Conservation (phyloP, 2,797 vertebrate species). For the Anabas testudineus region DNA sequence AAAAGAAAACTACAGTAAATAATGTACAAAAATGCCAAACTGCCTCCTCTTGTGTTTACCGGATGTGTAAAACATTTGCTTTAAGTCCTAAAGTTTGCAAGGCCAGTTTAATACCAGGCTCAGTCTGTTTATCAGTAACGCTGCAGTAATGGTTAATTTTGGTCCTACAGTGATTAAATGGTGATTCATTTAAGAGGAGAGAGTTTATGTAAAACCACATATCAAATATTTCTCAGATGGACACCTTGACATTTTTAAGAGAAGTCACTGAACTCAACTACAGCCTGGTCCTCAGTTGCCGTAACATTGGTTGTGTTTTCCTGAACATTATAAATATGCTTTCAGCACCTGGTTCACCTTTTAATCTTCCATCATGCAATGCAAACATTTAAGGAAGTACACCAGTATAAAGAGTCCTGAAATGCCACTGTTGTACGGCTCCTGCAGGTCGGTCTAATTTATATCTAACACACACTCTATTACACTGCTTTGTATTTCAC, state of each 20-base stretch:
- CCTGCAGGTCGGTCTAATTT: too few species aligned
- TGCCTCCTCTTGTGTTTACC: too few species aligned
- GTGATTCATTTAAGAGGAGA: not conserved
- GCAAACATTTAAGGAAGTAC: not conserved
- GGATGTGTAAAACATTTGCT: too few species aligned
- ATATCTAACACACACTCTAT: too few species aligned
- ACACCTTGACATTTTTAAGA: not conserved
- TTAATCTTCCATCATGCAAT: fast-evolving
- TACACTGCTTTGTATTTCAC: too few species aligned
- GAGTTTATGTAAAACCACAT: not conserved
- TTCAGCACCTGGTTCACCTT: slow-evolving; percentile 10
- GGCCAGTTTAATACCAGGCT: too few species aligned
- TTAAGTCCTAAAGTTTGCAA: too few species aligned
- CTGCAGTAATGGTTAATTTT: not conserved
- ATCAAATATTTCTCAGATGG: not conserved
- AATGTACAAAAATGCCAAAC: too few species aligned
- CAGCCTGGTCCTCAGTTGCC: not conserved
- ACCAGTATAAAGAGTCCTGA: too few species aligned
- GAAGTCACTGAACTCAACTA: not conserved
- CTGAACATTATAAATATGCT: not conserved
- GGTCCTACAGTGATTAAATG: not conserved
- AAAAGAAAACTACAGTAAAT: too few species aligned
- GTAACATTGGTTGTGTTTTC: not conserved
- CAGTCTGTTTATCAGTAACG: too few species aligned
- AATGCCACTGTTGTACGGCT: too few species aligned